Evolutionary conservation across 2,797 vertebrate genomes (phyloP).

Genomic region (Falco berigora): DNA sequence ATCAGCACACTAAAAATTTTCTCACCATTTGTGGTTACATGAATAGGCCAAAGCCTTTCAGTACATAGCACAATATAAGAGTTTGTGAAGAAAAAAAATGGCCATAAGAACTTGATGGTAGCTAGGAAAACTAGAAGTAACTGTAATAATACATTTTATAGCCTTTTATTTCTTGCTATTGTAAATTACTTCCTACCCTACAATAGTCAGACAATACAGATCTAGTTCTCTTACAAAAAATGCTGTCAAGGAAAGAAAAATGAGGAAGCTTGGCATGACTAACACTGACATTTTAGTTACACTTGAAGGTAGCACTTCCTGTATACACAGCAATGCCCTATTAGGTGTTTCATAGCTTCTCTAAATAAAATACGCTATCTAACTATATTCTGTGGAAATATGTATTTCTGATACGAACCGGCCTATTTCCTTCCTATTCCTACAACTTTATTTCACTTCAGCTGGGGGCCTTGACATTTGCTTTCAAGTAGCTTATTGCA

Average conservation of each 20-base stretch:
- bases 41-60: background rate
- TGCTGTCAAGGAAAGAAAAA: background rate
- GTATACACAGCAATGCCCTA: background rate
- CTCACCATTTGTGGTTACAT: background rate
- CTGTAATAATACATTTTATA: background rate
- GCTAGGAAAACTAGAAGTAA: background rate
- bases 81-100: background rate
- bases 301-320: background rate
- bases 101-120: background rate
- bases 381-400: background rate
- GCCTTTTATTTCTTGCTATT: slow-evolving; percentile 11
- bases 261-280: background rate
- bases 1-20: background rate
- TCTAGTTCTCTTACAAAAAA: background rate
- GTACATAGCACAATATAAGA: background rate
- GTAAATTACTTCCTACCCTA: background rate
- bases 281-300: background rate
- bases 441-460: background rate
- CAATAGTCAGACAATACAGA: background rate
- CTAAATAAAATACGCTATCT: background rate
- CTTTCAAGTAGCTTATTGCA: background rate
- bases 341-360: background rate
- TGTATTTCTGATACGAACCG: background rate
- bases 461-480: background rate
- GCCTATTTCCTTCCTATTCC: background rate